Percentiles rank a stretch among this genome's conserved stretches.
phyloP scores from a whole-genome alignment of 2,113 vertebrate genomes.

The Pterocles burchelli region DNA sequence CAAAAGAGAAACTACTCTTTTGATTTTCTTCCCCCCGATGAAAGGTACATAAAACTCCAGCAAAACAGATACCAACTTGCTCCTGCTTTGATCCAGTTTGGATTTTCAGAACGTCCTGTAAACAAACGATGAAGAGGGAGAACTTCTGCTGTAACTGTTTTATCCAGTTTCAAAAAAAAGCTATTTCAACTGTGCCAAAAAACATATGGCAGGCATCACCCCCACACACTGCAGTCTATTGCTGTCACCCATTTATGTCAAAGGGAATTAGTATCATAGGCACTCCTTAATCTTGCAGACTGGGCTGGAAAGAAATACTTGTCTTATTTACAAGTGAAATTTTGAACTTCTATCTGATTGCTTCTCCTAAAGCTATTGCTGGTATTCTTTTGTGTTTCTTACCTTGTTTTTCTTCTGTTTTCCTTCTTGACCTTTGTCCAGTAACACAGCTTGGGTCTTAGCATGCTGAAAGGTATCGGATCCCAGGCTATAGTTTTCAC shows the following conservation, averaged over 20 bases:
- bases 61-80: not conserved
- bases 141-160: not conserved
- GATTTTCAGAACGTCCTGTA: not conserved
- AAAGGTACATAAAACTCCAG: not conserved
- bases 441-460: not conserved
- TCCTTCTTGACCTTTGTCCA: not conserved
- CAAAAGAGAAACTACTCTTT: not conserved
- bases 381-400: not conserved
- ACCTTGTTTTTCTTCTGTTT: not conserved
- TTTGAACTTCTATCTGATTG: not conserved
- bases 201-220: constrained; percentile 30
- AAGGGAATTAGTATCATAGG: constrained; percentile 23
- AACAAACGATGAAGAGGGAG: not conserved
- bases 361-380: not conserved
- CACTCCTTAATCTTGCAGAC: constrained; percentile 27
- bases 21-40: not conserved
- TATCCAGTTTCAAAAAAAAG: constrained; percentile 35
- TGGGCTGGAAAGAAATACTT: constrained; percentile 32
- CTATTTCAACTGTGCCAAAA: constrained; percentile 6
- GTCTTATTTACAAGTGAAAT: not conserved
- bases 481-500: not conserved
- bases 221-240: not conserved
- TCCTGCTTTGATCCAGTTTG: not conserved
- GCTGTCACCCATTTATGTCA: constrained; percentile 48
- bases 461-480: not conserved